These are phyloP conservation scores for Laspeyria flexula DNA, from an alignment of 2,888 invertebrate species.

Conservation along the genomic window DNA sequence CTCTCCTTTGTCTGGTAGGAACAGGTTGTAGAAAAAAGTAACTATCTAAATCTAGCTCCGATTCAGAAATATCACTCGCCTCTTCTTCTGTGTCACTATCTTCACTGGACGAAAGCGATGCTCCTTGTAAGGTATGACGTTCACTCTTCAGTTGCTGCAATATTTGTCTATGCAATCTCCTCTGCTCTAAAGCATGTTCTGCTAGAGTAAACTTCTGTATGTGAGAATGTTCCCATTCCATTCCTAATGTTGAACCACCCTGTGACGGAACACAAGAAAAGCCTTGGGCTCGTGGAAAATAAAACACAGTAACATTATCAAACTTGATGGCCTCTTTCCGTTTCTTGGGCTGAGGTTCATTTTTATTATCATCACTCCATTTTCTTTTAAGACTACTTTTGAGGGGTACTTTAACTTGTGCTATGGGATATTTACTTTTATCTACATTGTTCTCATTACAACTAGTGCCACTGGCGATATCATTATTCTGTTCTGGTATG, in stretches of 20 bases:
- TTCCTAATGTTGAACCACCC: constrained; percentile 96
- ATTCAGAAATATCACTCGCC: constrained; percentile 92
- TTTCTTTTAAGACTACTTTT: constrained; percentile 90
- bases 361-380: constrained; percentile 69
- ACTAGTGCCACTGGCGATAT: constrained; percentile 34
- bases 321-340: constrained; percentile 94
- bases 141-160: constrained; percentile 90
- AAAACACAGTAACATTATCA: constrained; percentile 96
- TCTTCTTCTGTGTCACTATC: constrained; percentile 95
- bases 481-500: constrained; percentile 40
- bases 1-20: constrained; percentile 95
- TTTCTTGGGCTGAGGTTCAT: constrained; percentile 85
- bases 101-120: constrained; percentile 90
- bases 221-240: constrained; percentile 91
- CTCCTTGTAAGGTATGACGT: constrained; percentile 84
- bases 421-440: constrained; percentile 38
- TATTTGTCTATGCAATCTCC: constrained; percentile 93
- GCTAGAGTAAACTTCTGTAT: constrained; percentile 92
- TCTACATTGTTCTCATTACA: constrained; percentile 42
- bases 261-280: constrained; percentile 96
- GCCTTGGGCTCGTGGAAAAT: constrained; percentile 97
- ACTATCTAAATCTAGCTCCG: constrained; percentile 94
- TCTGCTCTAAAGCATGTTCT: constrained; percentile 96
- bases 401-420: constrained; percentile 54
- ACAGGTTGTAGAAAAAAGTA: constrained; percentile 97